Base-by-base conservation (phyloP, 2,113 vertebrate species). In the Myanophis thanlyinensis region DNA sequence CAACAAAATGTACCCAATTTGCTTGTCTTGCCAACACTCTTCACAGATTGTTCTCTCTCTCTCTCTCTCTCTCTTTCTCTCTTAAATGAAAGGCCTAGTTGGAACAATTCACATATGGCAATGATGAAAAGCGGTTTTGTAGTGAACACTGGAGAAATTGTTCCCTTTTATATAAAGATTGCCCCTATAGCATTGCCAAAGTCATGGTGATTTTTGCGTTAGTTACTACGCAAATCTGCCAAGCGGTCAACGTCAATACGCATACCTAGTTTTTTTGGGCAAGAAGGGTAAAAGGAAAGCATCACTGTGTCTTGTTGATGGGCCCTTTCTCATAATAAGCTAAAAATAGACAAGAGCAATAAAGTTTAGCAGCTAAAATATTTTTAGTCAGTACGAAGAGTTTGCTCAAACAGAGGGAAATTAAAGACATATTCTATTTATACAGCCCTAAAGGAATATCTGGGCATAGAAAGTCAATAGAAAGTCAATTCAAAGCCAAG, bases 101-200 rank as follows among this genome's bases (percentile, higher is more conserved):
- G 93, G 93, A 94, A 93, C 90, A 93, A 73, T 91, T 89, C 47
- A 90, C 85, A 90, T 86, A 49, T 44, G 91, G 89, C 89, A 86
- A 93, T 12, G 92, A 4, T 20, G 89, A 89, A 47, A 91, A 91
- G 88, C 51, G 44, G 67, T 54, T 89, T 93, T 93, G 49, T 90
- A 51, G 30, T 92, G 84, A 49, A 88, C 87, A 90, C 59, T 87
- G 46, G 90, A 88, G 49, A 94, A 94, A 91, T 88, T 91, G 87
- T 93, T 44, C 27, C 67, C 92, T 89, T 23, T 73, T 59, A 86
- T 20, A 85, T 49, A 89, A 94, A 3, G 30, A 56, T 87, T 35
- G 62, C 89, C 91, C 54, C 80, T 48, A 15, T 22, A 4, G 5
- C 1, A 20, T 47, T 86, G 35, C 85, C 93, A 95, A 91, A 53